These are phyloP conservation scores for Ascidia mentula DNA, from an alignment of 23 tunicate genomes.

Conservation along the genomic window DNA sequence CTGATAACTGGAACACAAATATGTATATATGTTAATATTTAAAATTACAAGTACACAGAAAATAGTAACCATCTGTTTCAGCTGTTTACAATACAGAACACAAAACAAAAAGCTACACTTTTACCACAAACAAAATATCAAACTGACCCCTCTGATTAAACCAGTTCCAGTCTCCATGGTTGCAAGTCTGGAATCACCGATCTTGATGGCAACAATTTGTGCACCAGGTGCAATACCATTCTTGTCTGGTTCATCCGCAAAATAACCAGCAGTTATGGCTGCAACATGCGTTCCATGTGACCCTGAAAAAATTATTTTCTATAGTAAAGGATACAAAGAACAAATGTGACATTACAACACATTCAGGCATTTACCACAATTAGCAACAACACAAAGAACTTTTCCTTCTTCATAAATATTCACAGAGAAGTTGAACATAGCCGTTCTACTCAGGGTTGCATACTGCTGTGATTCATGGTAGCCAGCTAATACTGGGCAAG, in stretches of 20 bases:
- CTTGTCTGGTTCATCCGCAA: constrained; percentile 78
- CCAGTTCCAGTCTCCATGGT: constrained; percentile 99
- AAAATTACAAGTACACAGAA: too few species aligned
- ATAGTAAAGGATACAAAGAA: not conserved
- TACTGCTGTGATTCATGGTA: constrained; percentile 73
- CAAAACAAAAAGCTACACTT: too few species aligned
- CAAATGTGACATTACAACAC: not conserved
- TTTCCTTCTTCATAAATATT: constrained; percentile 93
- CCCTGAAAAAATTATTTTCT: constrained; percentile 26
- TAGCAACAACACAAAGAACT: constrained; percentile 71
- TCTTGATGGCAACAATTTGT: constrained; percentile 92
- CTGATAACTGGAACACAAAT: constrained; percentile 71
- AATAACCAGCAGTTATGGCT: constrained; percentile 93
- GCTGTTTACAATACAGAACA: too few species aligned
- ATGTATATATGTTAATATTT: too few species aligned
- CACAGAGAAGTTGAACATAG: constrained; percentile 81
- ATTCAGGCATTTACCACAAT: constrained; percentile 47
- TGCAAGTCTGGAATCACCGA: constrained; percentile 88
- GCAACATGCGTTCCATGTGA: constrained; percentile 99
- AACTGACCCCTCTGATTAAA: constrained; percentile 81
- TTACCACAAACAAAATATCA: too few species aligned
- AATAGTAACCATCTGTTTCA: too few species aligned
- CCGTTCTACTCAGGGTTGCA: constrained; percentile 39
- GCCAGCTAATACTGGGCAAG: constrained; percentile 62
- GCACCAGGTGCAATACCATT: constrained; percentile 99